Conservation (phyloP, 2,113 vertebrate species). For the Phalacrocorax carbo region DNA sequence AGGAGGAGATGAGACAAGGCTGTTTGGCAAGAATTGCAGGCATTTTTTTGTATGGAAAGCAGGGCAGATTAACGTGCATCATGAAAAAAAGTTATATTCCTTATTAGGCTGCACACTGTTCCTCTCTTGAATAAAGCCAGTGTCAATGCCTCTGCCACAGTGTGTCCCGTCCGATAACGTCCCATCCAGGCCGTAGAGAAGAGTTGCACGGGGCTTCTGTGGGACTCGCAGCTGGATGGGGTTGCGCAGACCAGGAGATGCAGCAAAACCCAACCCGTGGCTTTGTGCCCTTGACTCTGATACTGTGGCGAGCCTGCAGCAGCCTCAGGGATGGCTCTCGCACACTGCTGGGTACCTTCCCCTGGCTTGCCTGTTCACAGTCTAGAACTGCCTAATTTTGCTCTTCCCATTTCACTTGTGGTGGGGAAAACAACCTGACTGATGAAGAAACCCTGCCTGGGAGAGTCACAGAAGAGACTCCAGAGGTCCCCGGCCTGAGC, state of each 20-base stretch:
- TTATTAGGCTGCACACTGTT: not conserved
- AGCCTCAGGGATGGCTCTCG: fast-evolving
- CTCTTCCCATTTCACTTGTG: not conserved
- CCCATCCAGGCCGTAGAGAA: fast-evolving
- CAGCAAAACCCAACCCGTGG: not conserved
- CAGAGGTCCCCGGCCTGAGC: not conserved
- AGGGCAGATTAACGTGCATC: not conserved
- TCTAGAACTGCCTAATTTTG: not conserved
- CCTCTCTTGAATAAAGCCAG: not conserved
- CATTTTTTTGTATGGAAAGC: not conserved
- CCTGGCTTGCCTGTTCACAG: not conserved
- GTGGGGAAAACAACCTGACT: not conserved
- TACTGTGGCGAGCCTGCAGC: too few species aligned
- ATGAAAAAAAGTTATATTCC: not conserved
- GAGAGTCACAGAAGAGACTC: not conserved
- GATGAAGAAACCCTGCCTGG: not conserved
- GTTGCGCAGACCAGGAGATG: not conserved
- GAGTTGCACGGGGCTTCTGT: not conserved
- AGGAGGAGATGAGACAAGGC: constrained; percentile 16
- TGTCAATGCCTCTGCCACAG: not conserved
- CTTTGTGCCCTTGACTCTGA: not conserved
- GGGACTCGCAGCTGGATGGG: not conserved
- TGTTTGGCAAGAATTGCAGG: constrained; percentile 2
- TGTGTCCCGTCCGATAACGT: fast-evolving
- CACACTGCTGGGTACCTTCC: fast-evolving